These are phyloP conservation scores for Neolamprologus tretocephalus DNA, from an alignment of 2,113 vertebrate genomes.

Conservation along the genomic window DNA sequence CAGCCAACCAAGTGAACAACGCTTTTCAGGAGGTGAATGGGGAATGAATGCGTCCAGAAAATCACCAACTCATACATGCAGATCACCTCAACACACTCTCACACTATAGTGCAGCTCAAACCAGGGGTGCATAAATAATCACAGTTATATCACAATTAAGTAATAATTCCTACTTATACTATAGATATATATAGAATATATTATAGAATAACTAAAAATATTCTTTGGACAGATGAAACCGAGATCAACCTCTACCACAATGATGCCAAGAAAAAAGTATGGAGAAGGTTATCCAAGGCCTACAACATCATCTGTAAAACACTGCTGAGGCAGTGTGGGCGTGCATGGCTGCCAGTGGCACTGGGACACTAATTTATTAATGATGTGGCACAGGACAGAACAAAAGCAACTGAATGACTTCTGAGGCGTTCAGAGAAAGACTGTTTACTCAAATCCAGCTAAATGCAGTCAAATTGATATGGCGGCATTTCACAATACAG, in stretches of 20 bases:
- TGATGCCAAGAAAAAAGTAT: background rate
- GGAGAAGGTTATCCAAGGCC: background rate
- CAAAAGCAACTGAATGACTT: background rate
- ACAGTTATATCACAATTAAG: background rate
- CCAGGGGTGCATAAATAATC: background rate
- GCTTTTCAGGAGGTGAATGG: background rate
- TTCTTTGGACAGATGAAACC: background rate
- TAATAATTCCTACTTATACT: background rate
- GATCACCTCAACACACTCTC: background rate
- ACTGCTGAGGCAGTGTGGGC: background rate
- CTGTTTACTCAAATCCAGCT: background rate
- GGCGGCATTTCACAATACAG: background rate
- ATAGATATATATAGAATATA: background rate
- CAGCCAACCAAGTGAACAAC: background rate
- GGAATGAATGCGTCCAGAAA: background rate
- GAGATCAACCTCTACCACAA: background rate
- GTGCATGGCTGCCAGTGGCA: background rate
- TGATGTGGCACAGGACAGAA: background rate
- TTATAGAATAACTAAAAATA: background rate
- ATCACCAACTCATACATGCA: background rate
- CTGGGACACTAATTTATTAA: background rate
- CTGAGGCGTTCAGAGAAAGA: background rate
- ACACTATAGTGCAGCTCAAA: background rate
- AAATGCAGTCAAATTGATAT: background rate
- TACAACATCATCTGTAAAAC: background rate